phyloP scores from a whole-genome alignment of 1,140 invertebrate genomes.

The Eubasilissa regina region DNA sequence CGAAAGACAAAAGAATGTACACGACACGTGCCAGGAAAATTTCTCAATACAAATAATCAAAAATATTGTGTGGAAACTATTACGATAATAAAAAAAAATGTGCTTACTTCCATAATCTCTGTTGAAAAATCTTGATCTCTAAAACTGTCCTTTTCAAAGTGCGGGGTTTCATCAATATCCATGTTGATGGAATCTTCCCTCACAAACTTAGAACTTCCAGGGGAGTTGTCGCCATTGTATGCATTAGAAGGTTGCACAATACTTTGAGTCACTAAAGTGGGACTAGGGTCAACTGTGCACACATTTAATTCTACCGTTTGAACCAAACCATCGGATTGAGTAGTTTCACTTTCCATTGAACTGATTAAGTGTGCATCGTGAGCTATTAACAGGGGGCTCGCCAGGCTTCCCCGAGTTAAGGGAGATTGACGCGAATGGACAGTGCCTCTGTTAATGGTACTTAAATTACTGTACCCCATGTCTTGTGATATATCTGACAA shows the following conservation, averaged over 20 bases:
- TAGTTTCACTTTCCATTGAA: constrained; percentile 21
- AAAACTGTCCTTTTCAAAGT: constrained; percentile 68
- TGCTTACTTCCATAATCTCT: constrained; percentile 84
- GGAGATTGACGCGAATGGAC: constrained; percentile 36
- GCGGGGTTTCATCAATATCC: constrained; percentile 75
- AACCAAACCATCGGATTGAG: neutral
- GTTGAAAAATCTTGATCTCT: constrained; percentile 84
- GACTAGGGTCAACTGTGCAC: constrained; percentile 35
- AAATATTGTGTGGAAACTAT: neutral
- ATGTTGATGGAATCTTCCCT: constrained; percentile 68
- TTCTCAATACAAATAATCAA: neutral
- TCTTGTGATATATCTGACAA: constrained; percentile 71
- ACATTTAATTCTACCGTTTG: constrained; percentile 29
- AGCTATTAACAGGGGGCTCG: neutral
- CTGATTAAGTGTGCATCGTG: constrained; percentile 18
- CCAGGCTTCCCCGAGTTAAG: neutral
- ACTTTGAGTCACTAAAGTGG: constrained; percentile 35
- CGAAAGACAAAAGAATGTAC: too few relatives aligned
- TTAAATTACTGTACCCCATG: constrained; percentile 57
- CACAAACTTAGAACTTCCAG: constrained; percentile 61
- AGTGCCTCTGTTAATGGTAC: constrained; percentile 12
- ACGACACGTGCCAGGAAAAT: too few relatives aligned
- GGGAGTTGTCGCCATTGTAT: constrained; percentile 31
- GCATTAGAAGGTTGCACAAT: constrained; percentile 40
- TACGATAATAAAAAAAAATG: constrained; percentile 1